phyloP scores from a whole-genome alignment of 2,888 invertebrate genomes.

The Ochropleura leucogaster region DNA sequence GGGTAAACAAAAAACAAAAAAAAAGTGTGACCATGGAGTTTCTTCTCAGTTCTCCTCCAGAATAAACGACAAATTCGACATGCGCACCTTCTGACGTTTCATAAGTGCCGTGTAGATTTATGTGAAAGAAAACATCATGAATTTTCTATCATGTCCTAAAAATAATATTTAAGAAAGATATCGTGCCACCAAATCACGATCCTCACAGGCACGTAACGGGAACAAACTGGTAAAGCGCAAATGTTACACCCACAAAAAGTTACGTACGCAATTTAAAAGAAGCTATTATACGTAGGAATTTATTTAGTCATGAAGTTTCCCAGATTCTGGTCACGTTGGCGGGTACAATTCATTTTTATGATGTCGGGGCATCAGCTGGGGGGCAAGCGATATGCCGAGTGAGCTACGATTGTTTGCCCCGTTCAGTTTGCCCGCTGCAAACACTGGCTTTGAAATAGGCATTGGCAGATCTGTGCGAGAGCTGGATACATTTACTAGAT shows the following conservation, averaged over 20 bases:
- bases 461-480: constrained; percentile 26
- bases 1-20: too few species aligned
- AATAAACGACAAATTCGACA: neutral
- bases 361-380: constrained; percentile 67
- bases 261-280: constrained; percentile 60
- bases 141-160: neutral
- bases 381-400: constrained; percentile 59
- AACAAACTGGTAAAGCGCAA: constrained; percentile 38
- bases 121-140: neutral
- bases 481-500: constrained; percentile 31
- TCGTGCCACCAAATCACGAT: constrained; percentile 13
- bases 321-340: constrained; percentile 72
- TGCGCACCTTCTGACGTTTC: neutral
- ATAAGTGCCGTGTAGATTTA: neutral
- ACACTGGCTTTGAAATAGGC: constrained; percentile 62
- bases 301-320: constrained; percentile 66
- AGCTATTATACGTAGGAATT: constrained; percentile 52
- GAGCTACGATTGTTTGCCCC: constrained; percentile 62
- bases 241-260: constrained; percentile 55
- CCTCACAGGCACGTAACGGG: constrained; percentile 28
- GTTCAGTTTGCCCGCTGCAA: constrained; percentile 53
- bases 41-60: neutral
- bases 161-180: constrained; percentile 28
- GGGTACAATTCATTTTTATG: constrained; percentile 83
- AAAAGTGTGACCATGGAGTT: too few species aligned